Percentiles rank a stretch among this genome's conserved stretches.
These are phyloP conservation scores for Acronicta leporina DNA, from an alignment of 2,888 invertebrate genomes.

Conservation along the genomic window DNA sequence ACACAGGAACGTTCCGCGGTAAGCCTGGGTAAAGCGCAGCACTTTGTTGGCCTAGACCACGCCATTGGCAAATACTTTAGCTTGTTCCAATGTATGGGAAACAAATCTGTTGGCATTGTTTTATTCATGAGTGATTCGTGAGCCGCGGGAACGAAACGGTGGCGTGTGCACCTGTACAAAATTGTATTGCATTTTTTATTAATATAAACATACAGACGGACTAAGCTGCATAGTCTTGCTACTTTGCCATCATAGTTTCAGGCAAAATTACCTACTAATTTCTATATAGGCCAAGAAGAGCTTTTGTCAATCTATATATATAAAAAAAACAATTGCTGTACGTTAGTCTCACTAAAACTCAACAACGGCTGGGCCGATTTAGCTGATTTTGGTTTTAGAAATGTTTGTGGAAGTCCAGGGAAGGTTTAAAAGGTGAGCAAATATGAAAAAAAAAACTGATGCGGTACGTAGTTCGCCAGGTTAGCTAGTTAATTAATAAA, in stretches of 20 bases:
- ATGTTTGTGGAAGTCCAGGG: no score
- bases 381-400: no score
- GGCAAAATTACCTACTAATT: not conserved
- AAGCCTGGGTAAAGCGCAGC: constrained; percentile 46
- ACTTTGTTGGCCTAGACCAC: constrained; percentile 55
- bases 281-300: no score
- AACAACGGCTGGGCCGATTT: no score
- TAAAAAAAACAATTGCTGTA: no score
- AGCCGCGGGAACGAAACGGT: constrained; percentile 21
- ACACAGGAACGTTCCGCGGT: constrained; percentile 58
- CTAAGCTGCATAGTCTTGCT: not conserved
- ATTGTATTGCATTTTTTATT: constrained; percentile 45
- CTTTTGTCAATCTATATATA: no score
- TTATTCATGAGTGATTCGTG: constrained; percentile 48
- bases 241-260: not conserved
- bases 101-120: constrained; percentile 51
- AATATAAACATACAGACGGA: constrained; percentile 27
- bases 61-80: constrained; percentile 53
- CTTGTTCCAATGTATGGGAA: constrained; percentile 48
- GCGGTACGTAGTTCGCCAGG: no score
- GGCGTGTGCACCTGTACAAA: constrained; percentile 33
- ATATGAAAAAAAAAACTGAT: no score
- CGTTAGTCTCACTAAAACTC: no score
- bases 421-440: no score
- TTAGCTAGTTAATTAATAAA: no score